These are phyloP conservation scores for Philopotamus ludificatus DNA, from an alignment of 1,140 invertebrate genomes.

Conservation along the genomic window DNA sequence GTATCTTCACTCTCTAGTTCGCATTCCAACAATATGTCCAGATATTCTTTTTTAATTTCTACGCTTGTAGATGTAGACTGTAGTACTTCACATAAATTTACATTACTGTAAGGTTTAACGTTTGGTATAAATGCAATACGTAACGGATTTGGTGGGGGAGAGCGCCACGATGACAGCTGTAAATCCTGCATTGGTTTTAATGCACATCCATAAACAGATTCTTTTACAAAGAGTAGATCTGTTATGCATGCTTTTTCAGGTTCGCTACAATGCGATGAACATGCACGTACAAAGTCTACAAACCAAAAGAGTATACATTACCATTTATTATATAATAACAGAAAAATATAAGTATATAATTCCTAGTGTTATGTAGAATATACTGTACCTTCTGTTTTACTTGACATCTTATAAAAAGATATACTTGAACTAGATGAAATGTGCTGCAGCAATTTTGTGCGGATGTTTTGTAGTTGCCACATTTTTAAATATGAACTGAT, in stretches of 20 bases:
- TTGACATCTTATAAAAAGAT: slow-evolving; percentile 38
- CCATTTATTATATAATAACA: background rate
- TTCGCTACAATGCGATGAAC: slow-evolving; percentile 31
- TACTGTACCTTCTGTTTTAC: slow-evolving; percentile 33
- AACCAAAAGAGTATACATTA: background rate
- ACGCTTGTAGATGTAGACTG: slow-evolving; percentile 9
- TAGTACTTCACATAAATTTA: background rate
- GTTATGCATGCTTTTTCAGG: slow-evolving; percentile 36
- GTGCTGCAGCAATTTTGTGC: slow-evolving; percentile 37
- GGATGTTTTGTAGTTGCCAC: slow-evolving; percentile 37
- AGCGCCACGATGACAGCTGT: slow-evolving; percentile 28
- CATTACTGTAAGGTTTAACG: background rate
- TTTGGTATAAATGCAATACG: slow-evolving; percentile 30
- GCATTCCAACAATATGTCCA: slow-evolving; percentile 32
- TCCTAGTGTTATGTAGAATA: no score
- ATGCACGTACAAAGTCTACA: slow-evolving; percentile 35
- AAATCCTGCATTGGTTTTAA: slow-evolving; percentile 31
- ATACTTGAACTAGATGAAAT: slow-evolving; percentile 37
- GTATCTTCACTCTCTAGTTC: slow-evolving; percentile 31
- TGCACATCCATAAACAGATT: slow-evolving; percentile 28
- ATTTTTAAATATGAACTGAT: slow-evolving; percentile 38
- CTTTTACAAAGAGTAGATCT: slow-evolving; percentile 30
- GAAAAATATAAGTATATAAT: background rate
- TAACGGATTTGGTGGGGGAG: slow-evolving; percentile 34
- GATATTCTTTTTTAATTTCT: slow-evolving; percentile 8